phyloP scores from a whole-genome alignment of 1,140 invertebrate genomes.

The Himalopsyche phryganea region DNA sequence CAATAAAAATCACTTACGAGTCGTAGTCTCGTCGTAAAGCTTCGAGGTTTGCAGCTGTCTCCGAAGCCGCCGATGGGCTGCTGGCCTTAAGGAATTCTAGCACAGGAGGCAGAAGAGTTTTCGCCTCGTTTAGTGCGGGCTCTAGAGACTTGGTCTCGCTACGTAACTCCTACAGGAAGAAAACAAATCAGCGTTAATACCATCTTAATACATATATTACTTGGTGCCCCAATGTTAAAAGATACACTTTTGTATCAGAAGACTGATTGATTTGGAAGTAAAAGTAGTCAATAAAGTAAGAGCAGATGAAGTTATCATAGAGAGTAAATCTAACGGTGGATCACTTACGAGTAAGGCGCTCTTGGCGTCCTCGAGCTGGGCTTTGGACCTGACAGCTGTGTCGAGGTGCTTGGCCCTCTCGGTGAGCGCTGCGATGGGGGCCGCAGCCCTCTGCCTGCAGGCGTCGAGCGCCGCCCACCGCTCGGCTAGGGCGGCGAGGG shows the following conservation, averaged over 20 bases:
- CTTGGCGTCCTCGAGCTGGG: slow-evolving; percentile 67
- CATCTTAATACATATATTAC: too few species aligned
- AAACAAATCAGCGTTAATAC: background rate
- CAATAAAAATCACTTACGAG: slow-evolving; percentile 65
- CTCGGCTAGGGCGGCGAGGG: slow-evolving; percentile 57
- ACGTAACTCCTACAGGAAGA: slow-evolving; percentile 55
- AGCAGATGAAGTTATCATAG: too few species aligned
- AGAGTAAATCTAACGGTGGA: too few species aligned
- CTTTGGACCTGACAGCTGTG: slow-evolving; percentile 65
- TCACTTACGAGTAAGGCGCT: slow-evolving; percentile 65
- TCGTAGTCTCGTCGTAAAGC: slow-evolving; percentile 57
- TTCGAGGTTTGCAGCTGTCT: slow-evolving; percentile 56
- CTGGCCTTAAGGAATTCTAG: slow-evolving; percentile 58
- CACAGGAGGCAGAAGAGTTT: slow-evolving; percentile 52
- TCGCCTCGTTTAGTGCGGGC: slow-evolving; percentile 48
- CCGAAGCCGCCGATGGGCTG: slow-evolving; percentile 55
- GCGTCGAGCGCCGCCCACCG: slow-evolving; percentile 73
- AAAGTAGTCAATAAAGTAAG: too few species aligned
- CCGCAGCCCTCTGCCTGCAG: slow-evolving; percentile 63
- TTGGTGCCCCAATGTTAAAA: too few species aligned
- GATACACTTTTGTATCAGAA: too few species aligned
- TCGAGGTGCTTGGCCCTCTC: slow-evolving; percentile 74
- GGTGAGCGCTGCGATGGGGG: slow-evolving; percentile 51
- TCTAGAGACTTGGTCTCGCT: slow-evolving; percentile 57
- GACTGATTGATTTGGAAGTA: too few species aligned